Conservation (phyloP, 2,797 vertebrate genomes). For the Danio aesculapii region DNA sequence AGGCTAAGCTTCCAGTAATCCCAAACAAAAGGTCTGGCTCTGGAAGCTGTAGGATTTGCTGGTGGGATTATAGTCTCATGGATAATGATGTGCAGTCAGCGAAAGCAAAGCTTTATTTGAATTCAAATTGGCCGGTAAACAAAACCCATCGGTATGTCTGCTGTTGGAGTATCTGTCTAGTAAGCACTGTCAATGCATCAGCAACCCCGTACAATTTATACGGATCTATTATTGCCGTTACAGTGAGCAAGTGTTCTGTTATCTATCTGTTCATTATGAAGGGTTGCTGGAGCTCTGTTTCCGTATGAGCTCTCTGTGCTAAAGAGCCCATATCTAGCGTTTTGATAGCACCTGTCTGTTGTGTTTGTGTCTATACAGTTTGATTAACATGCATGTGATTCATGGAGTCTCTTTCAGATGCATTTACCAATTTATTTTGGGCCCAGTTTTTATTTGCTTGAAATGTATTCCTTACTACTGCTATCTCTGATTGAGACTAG, state of each 20-base stretch:
- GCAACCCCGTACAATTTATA: constrained; percentile 45
- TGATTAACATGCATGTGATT: constrained; percentile 23
- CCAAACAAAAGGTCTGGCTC: constrained; percentile 99
- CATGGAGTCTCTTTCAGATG: neutral
- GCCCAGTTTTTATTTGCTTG: neutral
- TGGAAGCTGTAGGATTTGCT: constrained; percentile 92
- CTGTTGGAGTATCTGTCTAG: constrained; percentile 83
- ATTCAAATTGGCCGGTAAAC: constrained; percentile 99
- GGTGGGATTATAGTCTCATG: constrained; percentile 91
- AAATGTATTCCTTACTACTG: neutral
- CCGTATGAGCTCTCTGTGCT: neutral
- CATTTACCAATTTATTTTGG: neutral
- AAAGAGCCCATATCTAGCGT: neutral
- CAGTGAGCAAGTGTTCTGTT: constrained; percentile 49
- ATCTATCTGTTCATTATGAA: constrained; percentile 46
- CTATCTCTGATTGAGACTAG: neutral
- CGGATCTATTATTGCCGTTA: constrained; percentile 56
- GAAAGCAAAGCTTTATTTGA: constrained; percentile 96
- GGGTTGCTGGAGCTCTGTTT: constrained; percentile 36
- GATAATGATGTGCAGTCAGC: constrained; percentile 95
- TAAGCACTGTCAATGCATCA: constrained; percentile 82
- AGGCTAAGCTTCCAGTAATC: constrained; percentile 99
- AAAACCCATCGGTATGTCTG: constrained; percentile 90
- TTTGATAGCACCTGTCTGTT: neutral
- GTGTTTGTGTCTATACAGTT: constrained; percentile 15